These are phyloP conservation scores for Drosophila subobscura DNA, from an alignment of 1,140 invertebrate genomes.

Conservation along the genomic window DNA sequence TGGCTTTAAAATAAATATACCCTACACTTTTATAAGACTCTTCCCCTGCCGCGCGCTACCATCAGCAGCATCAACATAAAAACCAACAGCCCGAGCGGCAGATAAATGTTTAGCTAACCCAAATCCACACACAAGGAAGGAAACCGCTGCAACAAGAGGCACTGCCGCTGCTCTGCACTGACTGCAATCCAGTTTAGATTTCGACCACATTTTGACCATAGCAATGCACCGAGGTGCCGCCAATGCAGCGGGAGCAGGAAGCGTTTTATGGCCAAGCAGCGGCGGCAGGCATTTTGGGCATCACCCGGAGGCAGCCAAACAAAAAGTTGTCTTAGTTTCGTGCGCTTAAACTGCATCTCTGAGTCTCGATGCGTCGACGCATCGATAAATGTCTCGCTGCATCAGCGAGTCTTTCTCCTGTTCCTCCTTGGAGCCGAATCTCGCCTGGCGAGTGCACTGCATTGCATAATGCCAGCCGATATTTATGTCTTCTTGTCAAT, in stretches of 20 bases:
- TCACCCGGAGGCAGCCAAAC: conserved; percentile 8
- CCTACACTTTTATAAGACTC: background rate
- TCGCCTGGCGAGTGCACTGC: conserved; percentile 29
- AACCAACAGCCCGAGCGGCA: conserved; percentile 20
- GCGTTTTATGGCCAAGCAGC: conserved; percentile 55
- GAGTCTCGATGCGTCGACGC: conserved; percentile 58
- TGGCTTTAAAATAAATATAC: conserved; percentile 15
- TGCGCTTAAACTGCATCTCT: conserved; percentile 43
- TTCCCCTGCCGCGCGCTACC: background rate
- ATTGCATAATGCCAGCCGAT: conserved; percentile 46
- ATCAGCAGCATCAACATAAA: conserved; percentile 25
- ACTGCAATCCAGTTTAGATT: conserved; percentile 73
- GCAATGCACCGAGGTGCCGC: conserved; percentile 4
- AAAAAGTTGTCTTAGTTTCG: conserved; percentile 69
- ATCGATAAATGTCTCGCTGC: conserved; percentile 50
- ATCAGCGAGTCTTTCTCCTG: conserved; percentile 10
- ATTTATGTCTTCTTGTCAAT: conserved; percentile 46
- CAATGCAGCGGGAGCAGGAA: conserved; percentile 62
- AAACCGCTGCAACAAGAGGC: conserved; percentile 39
- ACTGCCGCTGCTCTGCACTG: conserved; percentile 18
- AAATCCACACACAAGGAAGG: conserved; percentile 73
- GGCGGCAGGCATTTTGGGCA: conserved; percentile 47
- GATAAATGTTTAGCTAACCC: conserved; percentile 72
- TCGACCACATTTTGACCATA: conserved; percentile 57
- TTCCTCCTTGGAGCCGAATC: conserved; percentile 36